phyloP scores from a whole-genome alignment of 2,113 vertebrate species.

The Mirounga angustirostris region DNA sequence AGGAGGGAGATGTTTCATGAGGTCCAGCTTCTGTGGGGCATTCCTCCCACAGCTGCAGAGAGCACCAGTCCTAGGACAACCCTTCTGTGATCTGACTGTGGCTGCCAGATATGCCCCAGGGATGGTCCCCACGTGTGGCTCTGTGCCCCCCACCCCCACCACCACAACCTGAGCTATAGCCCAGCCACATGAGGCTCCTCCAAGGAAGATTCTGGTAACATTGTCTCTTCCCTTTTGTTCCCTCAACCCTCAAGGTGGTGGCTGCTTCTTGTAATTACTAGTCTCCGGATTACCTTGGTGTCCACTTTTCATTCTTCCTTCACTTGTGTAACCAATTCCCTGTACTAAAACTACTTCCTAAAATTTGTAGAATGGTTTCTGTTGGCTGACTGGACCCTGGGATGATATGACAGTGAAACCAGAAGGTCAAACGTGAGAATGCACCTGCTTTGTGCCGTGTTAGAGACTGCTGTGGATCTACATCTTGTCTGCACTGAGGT shows the following conservation, averaged over 20 bases:
- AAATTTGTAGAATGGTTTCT: neutral
- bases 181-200: neutral
- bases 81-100: neutral
- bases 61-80: neutral
- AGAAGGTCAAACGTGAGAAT: neutral
- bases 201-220: neutral
- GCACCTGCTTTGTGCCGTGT: neutral
- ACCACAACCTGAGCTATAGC: neutral
- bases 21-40: too few relatives aligned
- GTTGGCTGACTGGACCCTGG: neutral
- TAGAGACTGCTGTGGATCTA: neutral
- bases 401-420: neutral
- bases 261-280: neutral
- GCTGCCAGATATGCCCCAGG: neutral
- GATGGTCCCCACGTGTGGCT: neutral
- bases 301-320: neutral
- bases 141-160: neutral
- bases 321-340: neutral
- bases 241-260: neutral
- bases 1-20: neutral
- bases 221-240: neutral
- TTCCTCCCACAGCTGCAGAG: neutral
- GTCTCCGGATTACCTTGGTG: neutral
- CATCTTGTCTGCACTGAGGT: neutral
- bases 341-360: neutral